Percentiles rank a stretch among this genome's conserved stretches.
These are phyloP conservation scores for Acanthisitta chloris DNA, from an alignment of 2,113 vertebrate genomes.

Conservation along the genomic window DNA sequence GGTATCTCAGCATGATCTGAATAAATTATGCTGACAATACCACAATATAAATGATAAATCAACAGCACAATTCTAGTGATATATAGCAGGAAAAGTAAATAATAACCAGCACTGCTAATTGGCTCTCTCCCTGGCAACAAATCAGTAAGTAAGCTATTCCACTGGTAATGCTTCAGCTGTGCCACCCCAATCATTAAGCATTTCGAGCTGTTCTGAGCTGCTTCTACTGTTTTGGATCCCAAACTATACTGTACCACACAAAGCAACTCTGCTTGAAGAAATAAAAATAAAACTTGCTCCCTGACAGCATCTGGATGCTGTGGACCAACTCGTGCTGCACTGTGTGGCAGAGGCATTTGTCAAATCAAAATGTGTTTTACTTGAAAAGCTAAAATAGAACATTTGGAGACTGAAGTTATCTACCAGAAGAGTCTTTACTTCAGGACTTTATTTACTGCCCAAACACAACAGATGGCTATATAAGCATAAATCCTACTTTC, in stretches of 20 bases:
- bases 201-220: conserved; percentile 64
- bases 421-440: background rate
- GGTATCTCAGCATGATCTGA: conserved; percentile 83
- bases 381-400: background rate
- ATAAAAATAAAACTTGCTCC: background rate
- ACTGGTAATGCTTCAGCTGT: conserved; percentile 55
- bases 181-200: conserved; percentile 71
- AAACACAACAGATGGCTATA: background rate
- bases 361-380: background rate
- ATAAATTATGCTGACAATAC: conserved; percentile 90
- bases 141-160: conserved; percentile 71
- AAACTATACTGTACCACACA: background rate
- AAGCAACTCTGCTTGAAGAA: background rate
- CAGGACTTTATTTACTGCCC: background rate
- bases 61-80: conserved; percentile 87
- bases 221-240: conserved; percentile 46
- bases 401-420: background rate
- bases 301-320: background rate
- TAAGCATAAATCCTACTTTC: background rate
- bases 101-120: conserved; percentile 87
- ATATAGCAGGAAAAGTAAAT: conserved; percentile 92
- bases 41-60: conserved; percentile 88
- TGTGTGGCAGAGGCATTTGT: background rate
- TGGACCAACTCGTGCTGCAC: background rate
- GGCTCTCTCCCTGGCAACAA: conserved; percentile 83